These are phyloP conservation scores for Patella ulyssiponensis DNA, from an alignment of 2,888 invertebrate species.

Conservation along the genomic window DNA sequence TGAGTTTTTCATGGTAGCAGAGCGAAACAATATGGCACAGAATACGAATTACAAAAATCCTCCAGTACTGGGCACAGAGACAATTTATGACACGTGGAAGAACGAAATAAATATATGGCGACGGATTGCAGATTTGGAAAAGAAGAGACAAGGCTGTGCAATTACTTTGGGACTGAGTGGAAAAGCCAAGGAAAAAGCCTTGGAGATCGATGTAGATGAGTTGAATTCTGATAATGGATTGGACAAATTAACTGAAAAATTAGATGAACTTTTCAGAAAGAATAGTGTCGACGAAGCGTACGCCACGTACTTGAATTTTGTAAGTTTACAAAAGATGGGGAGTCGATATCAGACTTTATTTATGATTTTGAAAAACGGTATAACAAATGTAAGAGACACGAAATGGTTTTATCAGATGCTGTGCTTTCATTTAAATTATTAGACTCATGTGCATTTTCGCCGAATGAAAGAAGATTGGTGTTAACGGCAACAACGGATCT, in stretches of 20 bases:
- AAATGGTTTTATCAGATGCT: slow-evolving; percentile 2
- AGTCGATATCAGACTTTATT: background rate
- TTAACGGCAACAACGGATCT: slow-evolving; percentile 27
- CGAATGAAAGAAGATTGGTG: slow-evolving; percentile 20
- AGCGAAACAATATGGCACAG: too few relatives aligned
- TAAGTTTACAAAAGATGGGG: background rate
- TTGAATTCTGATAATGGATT: slow-evolving; percentile 8
- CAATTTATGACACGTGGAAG: slow-evolving; percentile 1
- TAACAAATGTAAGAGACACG: slow-evolving; percentile 1
- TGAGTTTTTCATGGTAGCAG: too few relatives aligned
- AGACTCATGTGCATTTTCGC: slow-evolving; percentile 23
- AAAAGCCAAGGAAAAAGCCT: slow-evolving; percentile 3
- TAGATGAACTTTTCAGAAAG: slow-evolving; percentile 4
- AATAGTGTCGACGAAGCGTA: slow-evolving; percentile 6
- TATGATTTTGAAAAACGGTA: background rate
- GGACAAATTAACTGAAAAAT: background rate
- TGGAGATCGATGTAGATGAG: slow-evolving; percentile 5
- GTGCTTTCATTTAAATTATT: slow-evolving; percentile 10
- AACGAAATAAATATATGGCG: background rate
- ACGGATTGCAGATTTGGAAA: slow-evolving; percentile 1
- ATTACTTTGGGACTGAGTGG: background rate
- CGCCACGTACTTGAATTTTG: background rate
- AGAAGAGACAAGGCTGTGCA: slow-evolving; percentile 9
- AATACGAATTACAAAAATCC: slow-evolving; percentile 7
- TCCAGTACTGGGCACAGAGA: background rate